Evolutionary conservation across 2,888 invertebrate species (phyloP).

Genomic region (Morinoia aosen): DNA sequence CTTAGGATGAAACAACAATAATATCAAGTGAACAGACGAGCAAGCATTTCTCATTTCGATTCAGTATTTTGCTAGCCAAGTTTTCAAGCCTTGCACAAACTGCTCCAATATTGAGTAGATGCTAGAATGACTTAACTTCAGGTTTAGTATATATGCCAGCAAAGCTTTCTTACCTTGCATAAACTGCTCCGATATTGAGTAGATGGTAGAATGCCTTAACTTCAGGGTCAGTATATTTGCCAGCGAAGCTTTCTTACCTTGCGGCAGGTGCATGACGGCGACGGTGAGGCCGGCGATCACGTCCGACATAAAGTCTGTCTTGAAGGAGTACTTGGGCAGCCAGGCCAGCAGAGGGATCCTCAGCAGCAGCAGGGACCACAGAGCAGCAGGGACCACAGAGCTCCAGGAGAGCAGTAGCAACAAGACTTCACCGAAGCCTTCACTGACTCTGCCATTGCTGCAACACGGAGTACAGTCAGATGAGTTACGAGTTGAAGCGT

Average conservation of each 20-base stretch:
- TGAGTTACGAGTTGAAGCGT: neutral
- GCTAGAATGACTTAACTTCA: neutral
- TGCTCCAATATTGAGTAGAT: neutral
- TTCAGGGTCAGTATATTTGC: neutral
- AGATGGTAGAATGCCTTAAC: neutral
- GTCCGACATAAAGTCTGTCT: constrained; percentile 79
- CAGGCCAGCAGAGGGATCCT: constrained; percentile 63
- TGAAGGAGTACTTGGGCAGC: constrained; percentile 60
- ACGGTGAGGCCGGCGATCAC: constrained; percentile 88
- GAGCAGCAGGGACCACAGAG: too few relatives aligned
- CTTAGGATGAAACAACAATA: too few relatives aligned
- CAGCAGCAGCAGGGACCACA: constrained; percentile 39
- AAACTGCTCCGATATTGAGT: neutral
- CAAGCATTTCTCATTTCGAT: too few relatives aligned
- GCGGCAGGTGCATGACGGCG: constrained; percentile 92
- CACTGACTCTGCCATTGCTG: neutral
- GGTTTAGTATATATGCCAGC: neutral
- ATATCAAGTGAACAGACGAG: too few relatives aligned
- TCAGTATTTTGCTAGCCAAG: too few relatives aligned
- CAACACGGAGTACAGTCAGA: neutral
- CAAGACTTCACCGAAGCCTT: neutral
- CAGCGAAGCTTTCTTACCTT: constrained; percentile 75
- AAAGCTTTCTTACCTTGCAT: neutral
- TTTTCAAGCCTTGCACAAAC: neutral
- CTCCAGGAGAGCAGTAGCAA: constrained; percentile 41